Conservation (phyloP, 2,797 vertebrate species). For the Buphagus erythrorhynchus region DNA sequence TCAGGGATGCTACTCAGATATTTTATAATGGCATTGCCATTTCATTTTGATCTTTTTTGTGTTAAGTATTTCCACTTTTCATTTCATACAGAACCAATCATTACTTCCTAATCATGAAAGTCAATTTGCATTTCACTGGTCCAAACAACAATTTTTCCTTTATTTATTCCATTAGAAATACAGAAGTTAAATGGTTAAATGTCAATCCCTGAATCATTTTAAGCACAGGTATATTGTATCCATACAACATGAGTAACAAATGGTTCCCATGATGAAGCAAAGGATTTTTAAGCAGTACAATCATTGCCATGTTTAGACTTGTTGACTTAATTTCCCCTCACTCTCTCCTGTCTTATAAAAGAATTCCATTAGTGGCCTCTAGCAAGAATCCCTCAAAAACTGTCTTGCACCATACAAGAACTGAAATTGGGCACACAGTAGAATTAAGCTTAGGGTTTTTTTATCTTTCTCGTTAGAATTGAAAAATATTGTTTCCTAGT, state of each 20-base stretch:
- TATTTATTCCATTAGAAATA: neutral
- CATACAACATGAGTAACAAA: neutral
- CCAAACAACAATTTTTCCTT: neutral
- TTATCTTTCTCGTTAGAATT: neutral
- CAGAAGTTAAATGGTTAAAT: neutral
- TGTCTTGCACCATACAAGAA: neutral
- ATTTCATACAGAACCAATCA: neutral
- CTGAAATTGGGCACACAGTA: neutral
- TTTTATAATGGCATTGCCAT: neutral
- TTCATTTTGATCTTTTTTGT: neutral
- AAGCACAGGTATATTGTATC: neutral
- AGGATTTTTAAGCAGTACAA: neutral
- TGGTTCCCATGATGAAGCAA: neutral
- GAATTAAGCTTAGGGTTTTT: neutral
- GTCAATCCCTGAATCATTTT: neutral
- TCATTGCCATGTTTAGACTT: neutral
- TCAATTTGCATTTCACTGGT: neutral
- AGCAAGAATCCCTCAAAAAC: neutral
- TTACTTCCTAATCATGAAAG: neutral
- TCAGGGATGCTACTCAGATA: neutral
- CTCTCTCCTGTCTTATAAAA: neutral
- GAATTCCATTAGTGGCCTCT: neutral
- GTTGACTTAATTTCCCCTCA: neutral
- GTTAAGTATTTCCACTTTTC: neutral
- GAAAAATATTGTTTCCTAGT: neutral